Base-by-base conservation (phyloP, 2,888 invertebrate species). In the Hetaerina titia region DNA sequence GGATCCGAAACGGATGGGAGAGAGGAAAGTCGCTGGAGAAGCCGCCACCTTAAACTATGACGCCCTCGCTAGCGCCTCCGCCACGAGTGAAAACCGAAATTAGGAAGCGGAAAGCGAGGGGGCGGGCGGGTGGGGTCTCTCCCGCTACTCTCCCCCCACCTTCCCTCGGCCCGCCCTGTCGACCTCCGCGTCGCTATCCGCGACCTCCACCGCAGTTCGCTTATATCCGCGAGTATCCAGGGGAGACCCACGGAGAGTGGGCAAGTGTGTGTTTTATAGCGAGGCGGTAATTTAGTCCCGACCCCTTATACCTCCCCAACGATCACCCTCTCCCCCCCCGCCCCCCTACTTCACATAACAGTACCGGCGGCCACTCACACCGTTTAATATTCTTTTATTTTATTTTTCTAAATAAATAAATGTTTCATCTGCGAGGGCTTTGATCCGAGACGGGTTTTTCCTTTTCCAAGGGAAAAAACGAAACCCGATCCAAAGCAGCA, bases 21-120 rank as follows among this genome's bases (percentile, higher is more conserved):
- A n/a, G 69, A 69, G 69, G 69, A 69, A 69, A 69, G 69, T 69
- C n/a, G 6, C 8, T n/a, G n/a, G 22, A 7, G 19, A 25, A 81
- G 81, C 45, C 45, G 4, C 45, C 45, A 45, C 45, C 45, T 45
- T 45, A 2, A 45, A 45, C 45, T 45, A 45, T 45, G 31, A 9
- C 1, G 22, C 22, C 69, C 17, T 19, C 69, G 1, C 19, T 22
- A 15, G 1, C 69, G 22, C 19, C 22, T 19, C 69, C 19, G 1
- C 88, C 15, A 45, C 88, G 31, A 90, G 58, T 58, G 58, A 60
- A 60, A 63, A 90, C 31, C 31, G 90, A 90, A 90, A 63, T 90
- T 90, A 63, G 90, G 90, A 90, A 63, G 63, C 90, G 90, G 60
- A 90, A 60, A 60, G 22, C 19, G 69, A 69, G 19, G 69, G 69